Conservation (phyloP, 2,797 vertebrate genomes). For the Lepus townsendii region DNA sequence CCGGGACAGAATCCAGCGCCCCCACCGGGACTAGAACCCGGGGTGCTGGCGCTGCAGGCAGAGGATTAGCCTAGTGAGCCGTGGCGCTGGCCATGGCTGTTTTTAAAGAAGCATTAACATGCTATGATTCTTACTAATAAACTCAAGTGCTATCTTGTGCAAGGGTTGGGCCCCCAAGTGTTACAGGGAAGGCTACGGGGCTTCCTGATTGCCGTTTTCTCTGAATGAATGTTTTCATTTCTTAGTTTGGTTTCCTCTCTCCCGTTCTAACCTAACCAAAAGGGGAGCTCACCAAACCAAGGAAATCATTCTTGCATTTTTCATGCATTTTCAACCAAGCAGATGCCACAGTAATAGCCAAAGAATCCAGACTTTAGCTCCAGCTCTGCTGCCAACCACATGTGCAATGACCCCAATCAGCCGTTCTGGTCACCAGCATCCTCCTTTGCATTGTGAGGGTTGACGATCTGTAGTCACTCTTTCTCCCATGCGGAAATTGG, state of each 20-base stretch:
- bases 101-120: neutral
- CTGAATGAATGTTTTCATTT: constrained; percentile 1
- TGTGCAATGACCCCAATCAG: neutral
- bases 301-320: constrained; percentile 38
- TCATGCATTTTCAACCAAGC: neutral
- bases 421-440: neutral
- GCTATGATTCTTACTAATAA: constrained; percentile 1
- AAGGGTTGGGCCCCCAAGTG: neutral
- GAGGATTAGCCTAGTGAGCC: too few relatives aligned
- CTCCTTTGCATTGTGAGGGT: neutral
- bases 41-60: too few relatives aligned
- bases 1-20: too few relatives aligned
- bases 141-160: neutral
- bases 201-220: constrained; percentile 27
- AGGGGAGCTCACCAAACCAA: neutral
- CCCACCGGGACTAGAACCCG: too few relatives aligned
- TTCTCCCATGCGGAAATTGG: neutral
- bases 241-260: constrained; percentile 25
- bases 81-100: neutral
- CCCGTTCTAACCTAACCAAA: neutral
- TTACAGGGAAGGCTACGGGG: neutral
- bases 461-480: neutral
- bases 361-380: neutral
- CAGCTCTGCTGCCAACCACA: neutral
- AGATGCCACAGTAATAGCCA: neutral